Conservation (phyloP, 2,113 vertebrate genomes). For the Gorsachius goisagi region DNA sequence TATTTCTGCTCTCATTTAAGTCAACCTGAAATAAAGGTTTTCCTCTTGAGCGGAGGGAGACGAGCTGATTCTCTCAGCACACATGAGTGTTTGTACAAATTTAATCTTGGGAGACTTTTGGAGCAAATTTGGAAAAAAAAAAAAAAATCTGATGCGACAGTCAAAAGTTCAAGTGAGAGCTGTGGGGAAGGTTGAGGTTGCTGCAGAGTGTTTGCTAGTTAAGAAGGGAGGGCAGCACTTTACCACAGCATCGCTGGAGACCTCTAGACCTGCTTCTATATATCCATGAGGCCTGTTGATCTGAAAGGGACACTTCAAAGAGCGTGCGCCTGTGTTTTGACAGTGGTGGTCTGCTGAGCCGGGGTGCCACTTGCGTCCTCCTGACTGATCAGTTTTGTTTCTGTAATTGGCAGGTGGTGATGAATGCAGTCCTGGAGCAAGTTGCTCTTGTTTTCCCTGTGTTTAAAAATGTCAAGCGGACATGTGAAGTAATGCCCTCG, state of each 20-base stretch:
- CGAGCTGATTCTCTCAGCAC: background rate
- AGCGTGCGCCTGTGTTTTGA: background rate
- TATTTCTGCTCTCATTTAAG: background rate
- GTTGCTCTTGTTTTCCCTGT: conserved; percentile 8
- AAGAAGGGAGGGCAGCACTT: background rate
- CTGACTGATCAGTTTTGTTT: conserved; percentile 25
- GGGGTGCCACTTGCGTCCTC: background rate
- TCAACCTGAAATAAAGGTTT: background rate
- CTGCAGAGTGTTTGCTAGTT: background rate
- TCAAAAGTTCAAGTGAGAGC: background rate
- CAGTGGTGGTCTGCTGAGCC: fast-evolving
- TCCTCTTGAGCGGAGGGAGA: background rate
- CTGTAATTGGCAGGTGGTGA: conserved; percentile 33
- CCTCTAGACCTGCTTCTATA: background rate
- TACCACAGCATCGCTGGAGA: background rate
- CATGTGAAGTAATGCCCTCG: background rate
- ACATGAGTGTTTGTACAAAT: background rate
- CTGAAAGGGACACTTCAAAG: background rate
- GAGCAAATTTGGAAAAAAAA: background rate
- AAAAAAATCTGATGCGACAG: background rate
- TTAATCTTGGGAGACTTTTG: background rate
- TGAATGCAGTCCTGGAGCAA: conserved; percentile 32
- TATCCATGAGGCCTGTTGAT: background rate
- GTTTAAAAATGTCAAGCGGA: conserved; percentile 25
- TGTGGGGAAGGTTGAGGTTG: background rate